phyloP scores from a whole-genome alignment of 2,113 vertebrate genomes.

The Zosterops pallidus region DNA sequence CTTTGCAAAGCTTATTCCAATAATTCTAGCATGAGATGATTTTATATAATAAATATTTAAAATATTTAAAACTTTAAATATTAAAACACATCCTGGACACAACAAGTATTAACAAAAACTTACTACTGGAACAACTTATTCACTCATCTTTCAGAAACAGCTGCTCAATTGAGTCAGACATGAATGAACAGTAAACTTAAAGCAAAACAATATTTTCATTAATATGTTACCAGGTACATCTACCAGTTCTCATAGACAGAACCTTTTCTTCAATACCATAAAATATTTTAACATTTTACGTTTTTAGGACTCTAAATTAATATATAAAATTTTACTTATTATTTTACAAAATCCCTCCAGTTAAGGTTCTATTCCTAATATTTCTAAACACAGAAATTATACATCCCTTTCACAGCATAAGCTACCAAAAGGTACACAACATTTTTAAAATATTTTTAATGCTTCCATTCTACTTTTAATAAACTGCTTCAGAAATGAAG shows the following conservation, averaged over 20 bases:
- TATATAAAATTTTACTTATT: neutral
- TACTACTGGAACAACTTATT: neutral
- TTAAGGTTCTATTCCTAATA: neutral
- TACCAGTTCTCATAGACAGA: neutral
- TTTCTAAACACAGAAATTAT: neutral
- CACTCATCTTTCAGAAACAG: neutral
- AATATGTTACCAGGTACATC: neutral
- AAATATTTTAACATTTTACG: neutral
- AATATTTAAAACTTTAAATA: neutral
- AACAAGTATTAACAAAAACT: neutral
- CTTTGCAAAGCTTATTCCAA: neutral
- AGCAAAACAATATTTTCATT: neutral
- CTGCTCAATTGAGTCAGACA: neutral
- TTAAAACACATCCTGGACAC: neutral
- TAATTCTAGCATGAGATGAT: neutral
- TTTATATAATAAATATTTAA: neutral
- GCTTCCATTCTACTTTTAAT: neutral
- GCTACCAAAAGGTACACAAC: neutral
- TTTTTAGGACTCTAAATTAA: neutral
- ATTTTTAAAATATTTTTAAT: neutral
- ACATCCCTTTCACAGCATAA: neutral
- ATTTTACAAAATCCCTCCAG: neutral
- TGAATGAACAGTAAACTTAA: neutral
- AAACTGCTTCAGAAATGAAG: neutral
- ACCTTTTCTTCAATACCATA: neutral